Percentiles rank a stretch among this genome's conserved stretches.
These are phyloP conservation scores for Mamestra configurata DNA, from an alignment of 1,140 invertebrate species.

Conservation along the genomic window DNA sequence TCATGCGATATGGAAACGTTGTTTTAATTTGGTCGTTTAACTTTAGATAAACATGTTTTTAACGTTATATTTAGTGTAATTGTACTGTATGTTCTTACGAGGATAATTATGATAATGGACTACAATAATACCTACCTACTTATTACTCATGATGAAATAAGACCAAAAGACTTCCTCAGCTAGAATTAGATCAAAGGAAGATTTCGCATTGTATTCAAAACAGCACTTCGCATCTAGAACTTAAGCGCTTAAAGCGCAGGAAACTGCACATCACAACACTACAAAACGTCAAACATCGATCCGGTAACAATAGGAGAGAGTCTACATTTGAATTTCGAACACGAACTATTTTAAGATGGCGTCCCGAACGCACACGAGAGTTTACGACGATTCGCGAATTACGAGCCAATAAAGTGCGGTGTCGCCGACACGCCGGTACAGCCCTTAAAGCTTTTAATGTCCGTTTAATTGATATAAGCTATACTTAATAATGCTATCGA, in stretches of 20 bases:
- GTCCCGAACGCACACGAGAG: slow-evolving; percentile 62
- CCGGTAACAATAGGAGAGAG: slow-evolving; percentile 58
- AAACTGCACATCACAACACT: slow-evolving; percentile 60
- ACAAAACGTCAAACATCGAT: slow-evolving; percentile 57
- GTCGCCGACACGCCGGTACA: slow-evolving; percentile 66
- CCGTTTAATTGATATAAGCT: slow-evolving; percentile 71
- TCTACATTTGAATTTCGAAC: slow-evolving; percentile 65
- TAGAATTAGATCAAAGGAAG: slow-evolving; percentile 45
- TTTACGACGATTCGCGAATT: slow-evolving; percentile 74
- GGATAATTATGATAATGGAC: not conserved
- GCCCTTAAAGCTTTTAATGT: slow-evolving; percentile 69
- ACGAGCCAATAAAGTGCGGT: slow-evolving; percentile 72
- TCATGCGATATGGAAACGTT: slow-evolving; percentile 28
- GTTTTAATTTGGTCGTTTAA: slow-evolving; percentile 37
- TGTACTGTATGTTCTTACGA: not conserved
- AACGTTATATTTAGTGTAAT: slow-evolving; percentile 7
- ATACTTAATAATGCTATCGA: slow-evolving; percentile 62
- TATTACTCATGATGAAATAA: slow-evolving; percentile 23
- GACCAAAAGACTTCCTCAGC: slow-evolving; percentile 7
- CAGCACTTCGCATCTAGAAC: slow-evolving; percentile 4
- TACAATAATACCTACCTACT: not conserved
- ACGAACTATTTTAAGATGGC: slow-evolving; percentile 76
- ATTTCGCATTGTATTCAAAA: slow-evolving; percentile 43
- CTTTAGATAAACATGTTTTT: slow-evolving; percentile 25
- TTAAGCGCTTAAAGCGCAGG: slow-evolving; percentile 50